These are phyloP conservation scores for Penaeus monodon DNA, from an alignment of 2,888 invertebrate genomes.

Conservation along the genomic window DNA sequence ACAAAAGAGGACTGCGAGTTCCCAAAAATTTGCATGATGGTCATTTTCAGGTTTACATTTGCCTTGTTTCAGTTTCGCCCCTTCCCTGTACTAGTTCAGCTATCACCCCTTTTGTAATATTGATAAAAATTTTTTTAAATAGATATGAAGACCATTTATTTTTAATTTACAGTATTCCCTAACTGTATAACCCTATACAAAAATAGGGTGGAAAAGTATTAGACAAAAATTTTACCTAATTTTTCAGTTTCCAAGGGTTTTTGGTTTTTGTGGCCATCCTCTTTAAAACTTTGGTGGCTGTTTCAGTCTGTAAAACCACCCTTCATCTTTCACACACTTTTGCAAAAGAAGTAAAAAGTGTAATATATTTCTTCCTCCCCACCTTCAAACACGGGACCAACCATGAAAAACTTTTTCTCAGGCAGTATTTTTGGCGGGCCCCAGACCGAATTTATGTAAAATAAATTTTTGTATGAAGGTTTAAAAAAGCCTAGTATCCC, in stretches of 20 bases:
- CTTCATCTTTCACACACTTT: constrained; percentile 54
- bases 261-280: background rate
- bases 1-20: constrained; percentile 42
- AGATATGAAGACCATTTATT: no score
- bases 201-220: background rate
- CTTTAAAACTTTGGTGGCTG: background rate
- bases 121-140: no score
- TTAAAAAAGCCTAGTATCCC: no score
- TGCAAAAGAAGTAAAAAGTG: constrained; percentile 50
- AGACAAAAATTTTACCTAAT: constrained; percentile 16
- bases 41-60: constrained; percentile 47
- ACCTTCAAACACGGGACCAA: constrained; percentile 50
- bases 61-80: constrained; percentile 43
- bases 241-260: constrained; percentile 22
- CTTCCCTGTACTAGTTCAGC: constrained; percentile 49
- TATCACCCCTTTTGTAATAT: constrained; percentile 40
- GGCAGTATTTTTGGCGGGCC: constrained; percentile 39
- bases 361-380: constrained; percentile 57
- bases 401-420: constrained; percentile 56
- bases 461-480: no score
- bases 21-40: constrained; percentile 55
- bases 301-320: constrained; percentile 34
- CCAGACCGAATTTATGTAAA: background rate
- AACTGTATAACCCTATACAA: background rate
- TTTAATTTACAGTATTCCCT: no score